Conservation (phyloP, 2,888 invertebrate genomes). For the Hirtodrosophila cameraria region DNA sequence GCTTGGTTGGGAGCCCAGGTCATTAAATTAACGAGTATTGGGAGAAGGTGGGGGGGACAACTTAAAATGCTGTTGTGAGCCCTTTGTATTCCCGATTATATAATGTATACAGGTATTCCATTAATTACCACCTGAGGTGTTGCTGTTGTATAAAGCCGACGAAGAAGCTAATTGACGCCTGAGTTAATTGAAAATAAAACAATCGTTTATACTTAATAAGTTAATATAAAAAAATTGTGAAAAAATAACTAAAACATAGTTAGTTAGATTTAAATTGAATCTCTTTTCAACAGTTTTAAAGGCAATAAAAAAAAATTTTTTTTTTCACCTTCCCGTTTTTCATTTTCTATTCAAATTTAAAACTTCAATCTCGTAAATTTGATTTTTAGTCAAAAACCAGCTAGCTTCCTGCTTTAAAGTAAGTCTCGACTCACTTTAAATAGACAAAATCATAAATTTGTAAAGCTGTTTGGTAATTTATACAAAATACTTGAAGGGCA, state of each 20-base stretch:
- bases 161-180: not conserved
- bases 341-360: slow-evolving; percentile 52
- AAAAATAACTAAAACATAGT: too few relatives aligned
- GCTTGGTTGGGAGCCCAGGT: slow-evolving; percentile 21
- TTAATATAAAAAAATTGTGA: too few relatives aligned
- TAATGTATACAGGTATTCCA: slow-evolving; percentile 13
- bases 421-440: slow-evolving; percentile 10
- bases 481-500: slow-evolving; percentile 33
- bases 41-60: slow-evolving; percentile 33
- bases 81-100: slow-evolving; percentile 4
- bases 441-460: slow-evolving; percentile 5
- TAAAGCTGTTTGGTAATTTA: slow-evolving; percentile 25
- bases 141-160: slow-evolving; percentile 2
- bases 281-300: too few relatives aligned
- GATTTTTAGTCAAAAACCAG: slow-evolving; percentile 8
- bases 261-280: not conserved
- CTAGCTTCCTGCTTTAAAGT: slow-evolving; percentile 17
- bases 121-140: slow-evolving; percentile 45
- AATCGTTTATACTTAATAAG: too few relatives aligned
- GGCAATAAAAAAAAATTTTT: not conserved
- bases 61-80: slow-evolving; percentile 20
- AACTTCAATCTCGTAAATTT: slow-evolving; percentile 45
- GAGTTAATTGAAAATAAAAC: slow-evolving; percentile 14
- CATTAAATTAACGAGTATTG: slow-evolving; percentile 50
- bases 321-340: slow-evolving; percentile 27